Conservation (phyloP, 2,888 invertebrate genomes). For the Leptarthrus brevirostris region DNA sequence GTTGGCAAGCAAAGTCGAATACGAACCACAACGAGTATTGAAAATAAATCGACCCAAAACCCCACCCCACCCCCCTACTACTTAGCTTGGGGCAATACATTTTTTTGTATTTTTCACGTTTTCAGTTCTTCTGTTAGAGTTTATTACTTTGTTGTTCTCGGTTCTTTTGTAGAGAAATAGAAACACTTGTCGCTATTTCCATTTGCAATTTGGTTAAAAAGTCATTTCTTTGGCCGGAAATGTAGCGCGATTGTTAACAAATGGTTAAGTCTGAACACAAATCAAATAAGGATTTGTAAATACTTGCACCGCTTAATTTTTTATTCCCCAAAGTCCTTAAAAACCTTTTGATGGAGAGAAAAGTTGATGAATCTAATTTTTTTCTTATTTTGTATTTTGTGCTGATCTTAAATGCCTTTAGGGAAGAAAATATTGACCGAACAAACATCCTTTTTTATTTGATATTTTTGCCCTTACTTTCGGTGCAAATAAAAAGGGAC, state of each 20-base stretch:
- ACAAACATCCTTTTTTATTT: neutral
- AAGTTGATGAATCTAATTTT: neutral
- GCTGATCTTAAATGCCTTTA: neutral
- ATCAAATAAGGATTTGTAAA: neutral
- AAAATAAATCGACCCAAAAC: neutral
- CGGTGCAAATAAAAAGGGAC: slow-evolving; percentile 9
- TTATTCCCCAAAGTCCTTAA: neutral
- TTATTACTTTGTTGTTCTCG: slow-evolving; percentile 18
- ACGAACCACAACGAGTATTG: neutral
- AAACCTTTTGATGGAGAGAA: slow-evolving; percentile 19
- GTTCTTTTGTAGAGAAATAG: neutral
- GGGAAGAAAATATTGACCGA: slow-evolving; percentile 23
- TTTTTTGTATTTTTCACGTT: slow-evolving; percentile 9
- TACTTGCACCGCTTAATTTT: neutral
- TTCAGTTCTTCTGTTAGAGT: neutral
- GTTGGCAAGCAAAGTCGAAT: neutral
- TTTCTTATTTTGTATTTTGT: neutral
- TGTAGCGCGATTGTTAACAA: neutral
- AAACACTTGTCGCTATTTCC: slow-evolving; percentile 3
- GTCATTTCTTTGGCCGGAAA: neutral
- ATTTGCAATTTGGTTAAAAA: neutral
- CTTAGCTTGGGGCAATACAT: neutral
- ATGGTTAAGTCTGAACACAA: neutral
- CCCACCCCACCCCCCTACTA: neutral
- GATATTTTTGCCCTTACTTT: neutral